Base-by-base conservation (phyloP, 2,888 invertebrate species). In the Lagria hirta region DNA sequence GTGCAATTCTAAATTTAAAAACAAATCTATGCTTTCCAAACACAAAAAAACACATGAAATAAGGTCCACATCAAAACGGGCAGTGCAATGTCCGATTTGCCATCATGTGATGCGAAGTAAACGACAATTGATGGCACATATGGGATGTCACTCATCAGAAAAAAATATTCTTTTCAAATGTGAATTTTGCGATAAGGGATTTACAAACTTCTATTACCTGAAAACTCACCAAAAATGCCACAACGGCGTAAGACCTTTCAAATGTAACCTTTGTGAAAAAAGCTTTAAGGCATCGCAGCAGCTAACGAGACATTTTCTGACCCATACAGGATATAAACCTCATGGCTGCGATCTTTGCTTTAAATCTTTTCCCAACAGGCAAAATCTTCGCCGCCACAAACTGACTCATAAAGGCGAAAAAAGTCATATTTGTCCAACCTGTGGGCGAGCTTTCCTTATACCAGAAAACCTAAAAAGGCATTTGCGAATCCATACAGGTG, bases 401-500 rank as follows among this genome's bases (percentile, higher is more conserved):
- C 58, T 64, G 52, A 67, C 65, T 0, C 68, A 69, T 41, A 64
- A 66, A 1, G 68, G 66, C 3, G 67, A 66, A 42, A 68, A 65
- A 44, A 67, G 67, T 3, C 62, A 51, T 40, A 51, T 51, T 10
- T 69, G 69, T 43, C 45, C 56, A 8, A 55, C 54, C 3, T 69
- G 69, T 29, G 53, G 58, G 4, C 60, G 57, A 41, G 58, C 59
- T 10, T 69, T 68, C 41, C 37, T 65, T 6, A 64, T 65, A 0
- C 28, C 61, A 10, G 67, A 66, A 38, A 69, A 68, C 51, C 50
- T 67, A 26, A 64, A 60, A 36, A 50, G 68, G 11, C 68, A 68
- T 40, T 64, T 58, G 37, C 54, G 69, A 12, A 66, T 57, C 4
- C 69, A 69, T 43, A 68, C 69, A 2, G 67, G 67, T 4, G 69